A percentile compares a stretch with the other conserved stretches of the same genome.
phyloP scores from a whole-genome alignment of 2,797 vertebrate species.

The Sylvilagus floridanus region DNA sequence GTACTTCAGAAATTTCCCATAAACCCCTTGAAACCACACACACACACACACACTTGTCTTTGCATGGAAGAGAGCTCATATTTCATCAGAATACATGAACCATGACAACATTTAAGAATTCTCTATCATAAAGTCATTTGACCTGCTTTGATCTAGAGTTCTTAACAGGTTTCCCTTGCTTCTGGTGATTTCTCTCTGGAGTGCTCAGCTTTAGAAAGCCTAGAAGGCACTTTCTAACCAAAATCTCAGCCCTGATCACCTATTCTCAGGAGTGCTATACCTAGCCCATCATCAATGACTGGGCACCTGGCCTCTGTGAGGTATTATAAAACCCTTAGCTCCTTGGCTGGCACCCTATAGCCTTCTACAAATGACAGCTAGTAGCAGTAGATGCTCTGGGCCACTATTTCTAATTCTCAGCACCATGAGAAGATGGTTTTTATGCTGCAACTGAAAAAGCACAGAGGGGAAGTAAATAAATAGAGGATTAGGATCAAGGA shows the following conservation, averaged over 20 bases:
- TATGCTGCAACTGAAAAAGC: constrained; percentile 21
- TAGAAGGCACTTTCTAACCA: neutral
- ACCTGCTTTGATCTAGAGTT: neutral
- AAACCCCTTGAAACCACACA: neutral
- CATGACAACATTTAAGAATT: neutral
- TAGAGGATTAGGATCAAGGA: neutral
- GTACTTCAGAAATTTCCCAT: neutral
- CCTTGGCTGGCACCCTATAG: neutral
- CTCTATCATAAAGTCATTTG: neutral
- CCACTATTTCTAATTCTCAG: constrained; percentile 24
- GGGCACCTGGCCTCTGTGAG: neutral
- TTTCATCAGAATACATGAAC: neutral
- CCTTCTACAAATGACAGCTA: neutral
- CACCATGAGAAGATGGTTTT: neutral
- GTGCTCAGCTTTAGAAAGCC: neutral
- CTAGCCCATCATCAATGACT: neutral
- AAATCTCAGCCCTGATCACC: neutral
- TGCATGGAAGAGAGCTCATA: neutral
- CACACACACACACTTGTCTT: neutral
- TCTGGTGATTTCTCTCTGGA: neutral
- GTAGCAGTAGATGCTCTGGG: neutral
- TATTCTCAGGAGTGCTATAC: neutral
- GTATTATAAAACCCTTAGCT: neutral
- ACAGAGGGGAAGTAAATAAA: neutral
- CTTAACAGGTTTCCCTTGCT: neutral